Evolutionary conservation across 2,113 vertebrate species (phyloP).

Genomic region (Pleuronectes platessa): DNA sequence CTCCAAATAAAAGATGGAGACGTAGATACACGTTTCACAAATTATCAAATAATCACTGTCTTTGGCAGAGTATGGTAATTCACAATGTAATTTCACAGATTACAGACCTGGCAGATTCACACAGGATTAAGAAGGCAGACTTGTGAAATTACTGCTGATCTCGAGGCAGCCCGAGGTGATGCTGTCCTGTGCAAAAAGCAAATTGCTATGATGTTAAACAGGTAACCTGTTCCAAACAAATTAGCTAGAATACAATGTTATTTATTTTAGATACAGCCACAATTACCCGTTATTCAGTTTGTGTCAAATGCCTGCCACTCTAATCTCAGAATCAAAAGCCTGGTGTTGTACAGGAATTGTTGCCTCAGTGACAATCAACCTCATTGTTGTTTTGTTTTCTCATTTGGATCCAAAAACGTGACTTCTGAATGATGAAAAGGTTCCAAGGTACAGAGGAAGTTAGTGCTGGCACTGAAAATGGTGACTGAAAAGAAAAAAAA

Average conservation of each 20-base stretch:
- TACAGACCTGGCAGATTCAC: constrained; percentile 15
- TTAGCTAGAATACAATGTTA: constrained; percentile 44
- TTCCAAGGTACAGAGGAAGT: background rate
- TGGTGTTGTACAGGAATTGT: constrained; percentile 25
- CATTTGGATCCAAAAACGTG: constrained; percentile 27
- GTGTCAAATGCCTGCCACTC: constrained; percentile 46
- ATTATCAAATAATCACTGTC: constrained; percentile 12
- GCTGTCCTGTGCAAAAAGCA: constrained; percentile 13
- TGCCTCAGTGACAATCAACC: constrained; percentile 48
- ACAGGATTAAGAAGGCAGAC: constrained; percentile 21
- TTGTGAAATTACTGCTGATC: constrained; percentile 42
- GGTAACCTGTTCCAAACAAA: constrained; percentile 36
- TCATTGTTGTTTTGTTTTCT: constrained; percentile 30
- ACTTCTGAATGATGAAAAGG: constrained; percentile 15
- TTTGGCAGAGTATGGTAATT: constrained; percentile 6
- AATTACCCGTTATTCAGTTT: constrained; percentile 71
- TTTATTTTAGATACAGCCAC: constrained; percentile 44
- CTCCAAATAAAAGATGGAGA: constrained; percentile 7
- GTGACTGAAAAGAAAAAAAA: background rate
- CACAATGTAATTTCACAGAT: constrained; percentile 32
- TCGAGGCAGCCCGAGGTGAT: constrained; percentile 4
- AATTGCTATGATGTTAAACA: constrained; percentile 46
- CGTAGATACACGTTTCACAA: constrained; percentile 4
- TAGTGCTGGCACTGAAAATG: background rate
- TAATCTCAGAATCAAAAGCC: constrained; percentile 56